These are phyloP conservation scores for Schizopygopsis malacanthus DNA, from an alignment of 2,797 vertebrate genomes.

Conservation along the genomic window DNA sequence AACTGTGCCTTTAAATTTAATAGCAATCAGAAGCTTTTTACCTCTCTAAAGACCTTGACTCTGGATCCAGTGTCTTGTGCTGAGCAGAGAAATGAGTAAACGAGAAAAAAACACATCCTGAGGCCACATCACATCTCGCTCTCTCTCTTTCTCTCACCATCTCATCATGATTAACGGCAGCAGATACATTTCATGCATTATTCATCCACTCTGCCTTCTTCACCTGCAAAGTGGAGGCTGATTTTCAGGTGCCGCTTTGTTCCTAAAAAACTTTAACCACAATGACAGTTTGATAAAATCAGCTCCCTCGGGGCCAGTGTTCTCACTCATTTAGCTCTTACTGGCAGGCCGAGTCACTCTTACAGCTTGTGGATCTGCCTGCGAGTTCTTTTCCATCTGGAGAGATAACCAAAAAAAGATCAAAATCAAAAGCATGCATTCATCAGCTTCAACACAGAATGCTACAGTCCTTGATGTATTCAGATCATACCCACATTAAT, in stretches of 20 bases:
- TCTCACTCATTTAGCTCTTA: constrained; percentile 42
- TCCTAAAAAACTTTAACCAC: constrained; percentile 62
- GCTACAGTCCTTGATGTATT: background rate
- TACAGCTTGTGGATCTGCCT: constrained; percentile 26
- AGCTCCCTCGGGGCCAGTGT: constrained; percentile 33
- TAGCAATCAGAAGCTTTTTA: constrained; percentile 66
- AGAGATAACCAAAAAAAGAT: constrained; percentile 15
- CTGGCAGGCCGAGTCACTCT: constrained; percentile 24
- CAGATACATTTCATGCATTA: constrained; percentile 71
- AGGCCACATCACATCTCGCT: constrained; percentile 23
- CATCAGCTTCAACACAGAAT: constrained; percentile 5
- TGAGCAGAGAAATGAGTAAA: constrained; percentile 42
- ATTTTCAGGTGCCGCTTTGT: constrained; percentile 48
- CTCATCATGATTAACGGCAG: constrained; percentile 67
- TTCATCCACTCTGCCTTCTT: constrained; percentile 70
- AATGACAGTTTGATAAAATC: constrained; percentile 63
- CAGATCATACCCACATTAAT: background rate
- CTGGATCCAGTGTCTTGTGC: constrained; percentile 10
- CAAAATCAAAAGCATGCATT: constrained; percentile 11
- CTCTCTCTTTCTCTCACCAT: constrained; percentile 2
- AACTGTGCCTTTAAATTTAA: constrained; percentile 34
- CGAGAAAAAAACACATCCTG: constrained; percentile 26
- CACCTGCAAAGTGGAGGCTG: constrained; percentile 64
- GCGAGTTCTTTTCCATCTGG: constrained; percentile 18
- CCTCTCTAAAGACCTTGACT: constrained; percentile 30